Evolutionary conservation across 2,888 invertebrate genomes (phyloP).

Genomic region (Mantis religiosa): DNA sequence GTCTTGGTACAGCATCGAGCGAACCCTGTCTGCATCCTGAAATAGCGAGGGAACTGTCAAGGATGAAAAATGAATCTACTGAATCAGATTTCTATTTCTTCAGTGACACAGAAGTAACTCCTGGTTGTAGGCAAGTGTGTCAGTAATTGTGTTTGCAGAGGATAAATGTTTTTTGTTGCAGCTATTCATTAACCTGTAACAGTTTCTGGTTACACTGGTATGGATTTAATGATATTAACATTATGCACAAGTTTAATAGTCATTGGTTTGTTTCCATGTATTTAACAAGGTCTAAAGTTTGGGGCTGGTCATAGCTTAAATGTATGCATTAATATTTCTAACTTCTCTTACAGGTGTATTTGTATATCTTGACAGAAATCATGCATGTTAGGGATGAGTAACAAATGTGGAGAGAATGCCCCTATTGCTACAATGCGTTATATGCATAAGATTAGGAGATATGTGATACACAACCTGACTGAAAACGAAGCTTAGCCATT

Average conservation of each 20-base stretch:
- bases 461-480: too few relatives aligned
- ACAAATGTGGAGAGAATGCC: too few relatives aligned
- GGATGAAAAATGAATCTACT: constrained; percentile 30
- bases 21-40: background rate
- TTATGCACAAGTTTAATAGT: too few relatives aligned
- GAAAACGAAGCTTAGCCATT: too few relatives aligned
- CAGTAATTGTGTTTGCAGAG: background rate
- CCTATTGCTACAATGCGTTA: too few relatives aligned
- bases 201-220: background rate
- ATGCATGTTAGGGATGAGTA: too few relatives aligned
- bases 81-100: constrained; percentile 81
- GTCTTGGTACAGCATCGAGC: background rate
- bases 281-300: background rate
- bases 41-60: constrained; percentile 25
- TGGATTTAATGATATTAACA: too few relatives aligned
- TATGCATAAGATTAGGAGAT: too few relatives aligned
- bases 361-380: too few relatives aligned
- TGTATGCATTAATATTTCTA: too few relatives aligned
- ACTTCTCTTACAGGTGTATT: too few relatives aligned
- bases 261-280: background rate
- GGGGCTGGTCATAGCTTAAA: background rate
- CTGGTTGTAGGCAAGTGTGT: constrained; percentile 54
- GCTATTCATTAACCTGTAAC: background rate
- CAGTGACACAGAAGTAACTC: constrained; percentile 87
- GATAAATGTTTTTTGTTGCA: background rate